phyloP scores from a whole-genome alignment of 2,888 invertebrate species.

The Acrocyrtus sp. region DNA sequence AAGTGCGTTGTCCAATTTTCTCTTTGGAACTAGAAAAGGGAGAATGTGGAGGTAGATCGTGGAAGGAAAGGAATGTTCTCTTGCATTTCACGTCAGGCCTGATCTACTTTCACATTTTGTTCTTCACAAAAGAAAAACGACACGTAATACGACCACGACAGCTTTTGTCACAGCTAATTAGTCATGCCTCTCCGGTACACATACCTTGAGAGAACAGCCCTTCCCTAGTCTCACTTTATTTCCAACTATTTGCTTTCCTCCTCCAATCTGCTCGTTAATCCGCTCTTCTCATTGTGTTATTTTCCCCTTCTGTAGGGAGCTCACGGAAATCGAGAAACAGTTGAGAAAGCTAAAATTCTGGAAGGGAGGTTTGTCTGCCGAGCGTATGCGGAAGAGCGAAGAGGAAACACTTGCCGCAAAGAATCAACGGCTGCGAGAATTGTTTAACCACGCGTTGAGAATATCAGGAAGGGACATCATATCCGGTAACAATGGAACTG shows the following conservation, averaged over 20 bases:
- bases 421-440: slow-evolving; percentile 6
- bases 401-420: neutral
- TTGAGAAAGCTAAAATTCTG: slow-evolving; percentile 48
- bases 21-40: too few relatives aligned
- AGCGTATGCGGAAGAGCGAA: slow-evolving; percentile 3
- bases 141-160: slow-evolving; percentile 23
- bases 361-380: slow-evolving; percentile 11
- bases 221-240: too few relatives aligned
- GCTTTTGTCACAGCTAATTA: slow-evolving; percentile 36
- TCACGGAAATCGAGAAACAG: slow-evolving; percentile 50
- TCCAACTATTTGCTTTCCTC: too few relatives aligned
- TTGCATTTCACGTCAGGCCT: too few relatives aligned
- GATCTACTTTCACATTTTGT: too few relatives aligned
- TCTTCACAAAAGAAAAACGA: neutral
- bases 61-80: too few relatives aligned
- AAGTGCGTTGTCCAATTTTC: too few relatives aligned
- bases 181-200: slow-evolving; percentile 19
- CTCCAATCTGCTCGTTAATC: too few relatives aligned
- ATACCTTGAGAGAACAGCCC: too few relatives aligned
- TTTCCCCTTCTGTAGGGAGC: slow-evolving; percentile 34
- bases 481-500: neutral
- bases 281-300: too few relatives aligned
- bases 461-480: neutral
- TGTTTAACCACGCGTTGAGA: slow-evolving; percentile 19
- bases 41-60: too few relatives aligned